Conservation (phyloP, 2,888 invertebrate genomes). For the Masnerella sp. region DNA sequence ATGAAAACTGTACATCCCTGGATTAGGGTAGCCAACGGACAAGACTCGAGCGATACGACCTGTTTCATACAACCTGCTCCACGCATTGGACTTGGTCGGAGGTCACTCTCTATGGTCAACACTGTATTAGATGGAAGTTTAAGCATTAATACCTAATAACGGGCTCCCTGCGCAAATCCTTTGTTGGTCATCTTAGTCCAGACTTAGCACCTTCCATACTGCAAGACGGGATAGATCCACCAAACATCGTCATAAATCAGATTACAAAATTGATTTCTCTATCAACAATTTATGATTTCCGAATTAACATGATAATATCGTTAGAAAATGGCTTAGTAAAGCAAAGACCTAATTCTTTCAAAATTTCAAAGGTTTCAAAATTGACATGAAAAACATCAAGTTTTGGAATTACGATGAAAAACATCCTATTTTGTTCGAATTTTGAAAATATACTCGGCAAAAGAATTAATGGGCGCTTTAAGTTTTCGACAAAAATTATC, state of each 20-base stretch:
- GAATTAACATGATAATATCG: slow-evolving; percentile 26
- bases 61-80: slow-evolving; percentile 68
- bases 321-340: too few species aligned
- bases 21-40: slow-evolving; percentile 76
- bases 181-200: slow-evolving; percentile 73
- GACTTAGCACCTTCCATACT: slow-evolving; percentile 69
- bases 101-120: slow-evolving; percentile 65
- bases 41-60: slow-evolving; percentile 67
- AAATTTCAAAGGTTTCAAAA: too few species aligned
- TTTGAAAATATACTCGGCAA: too few species aligned
- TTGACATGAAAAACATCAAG: too few species aligned
- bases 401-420: too few species aligned
- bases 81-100: slow-evolving; percentile 49
- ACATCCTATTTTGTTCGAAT: too few species aligned
- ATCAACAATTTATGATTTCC: slow-evolving; percentile 23
- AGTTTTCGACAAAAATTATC: too few species aligned
- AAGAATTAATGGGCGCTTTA: too few species aligned
- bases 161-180: slow-evolving; percentile 72
- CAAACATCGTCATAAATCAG: slow-evolving; percentile 55
- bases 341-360: too few species aligned
- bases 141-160: slow-evolving; percentile 77
- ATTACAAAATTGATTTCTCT: slow-evolving; percentile 49
- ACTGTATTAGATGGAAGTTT: slow-evolving; percentile 73
- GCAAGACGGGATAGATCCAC: slow-evolving; percentile 45
- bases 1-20: slow-evolving; percentile 77